These are phyloP conservation scores for Acestrorhynchus altus DNA, from an alignment of 2,797 vertebrate species.

Conservation along the genomic window DNA sequence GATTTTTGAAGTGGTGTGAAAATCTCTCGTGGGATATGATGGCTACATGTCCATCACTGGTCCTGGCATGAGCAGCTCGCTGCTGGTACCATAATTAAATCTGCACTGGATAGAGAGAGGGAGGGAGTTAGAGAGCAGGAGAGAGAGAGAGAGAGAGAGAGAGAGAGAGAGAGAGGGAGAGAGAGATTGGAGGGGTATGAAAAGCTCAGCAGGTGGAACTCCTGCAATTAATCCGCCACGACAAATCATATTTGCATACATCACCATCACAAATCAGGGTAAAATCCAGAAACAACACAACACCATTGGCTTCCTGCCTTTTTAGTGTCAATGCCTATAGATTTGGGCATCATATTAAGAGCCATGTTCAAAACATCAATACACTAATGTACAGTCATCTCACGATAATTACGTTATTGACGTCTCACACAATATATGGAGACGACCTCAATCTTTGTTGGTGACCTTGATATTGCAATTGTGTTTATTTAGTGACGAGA, in stretches of 20 bases:
- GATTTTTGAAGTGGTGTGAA: conserved; percentile 20
- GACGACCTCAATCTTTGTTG: too few relatives aligned
- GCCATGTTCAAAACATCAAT: not conserved
- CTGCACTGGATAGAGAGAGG: conserved; percentile 3
- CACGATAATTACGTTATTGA: too few relatives aligned
- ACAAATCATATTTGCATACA: conserved; percentile 51
- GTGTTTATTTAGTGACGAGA: too few relatives aligned
- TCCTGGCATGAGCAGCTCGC: not conserved
- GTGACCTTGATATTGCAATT: too few relatives aligned
- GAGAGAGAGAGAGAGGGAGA: conserved; percentile 1
- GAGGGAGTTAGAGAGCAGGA: conserved; percentile 1
- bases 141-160: conserved; percentile 20
- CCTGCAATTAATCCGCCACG: conserved; percentile 40
- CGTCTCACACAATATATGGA: too few relatives aligned
- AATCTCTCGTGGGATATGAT: not conserved
- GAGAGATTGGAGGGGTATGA: conserved; percentile 9
- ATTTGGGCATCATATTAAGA: not conserved
- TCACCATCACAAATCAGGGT: conserved; percentile 38
- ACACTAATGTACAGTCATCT: too few relatives aligned
- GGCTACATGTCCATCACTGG: conserved; percentile 5
- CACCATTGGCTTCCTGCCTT: conserved; percentile 26
- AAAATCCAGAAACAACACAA: conserved; percentile 15
- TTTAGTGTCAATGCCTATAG: not conserved
- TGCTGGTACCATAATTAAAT: conserved; percentile 22
- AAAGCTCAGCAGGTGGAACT: conserved; percentile 37